Evolutionary conservation across 2,888 invertebrate species (phyloP).

Genomic region (Agonopterix subpropinquella): DNA sequence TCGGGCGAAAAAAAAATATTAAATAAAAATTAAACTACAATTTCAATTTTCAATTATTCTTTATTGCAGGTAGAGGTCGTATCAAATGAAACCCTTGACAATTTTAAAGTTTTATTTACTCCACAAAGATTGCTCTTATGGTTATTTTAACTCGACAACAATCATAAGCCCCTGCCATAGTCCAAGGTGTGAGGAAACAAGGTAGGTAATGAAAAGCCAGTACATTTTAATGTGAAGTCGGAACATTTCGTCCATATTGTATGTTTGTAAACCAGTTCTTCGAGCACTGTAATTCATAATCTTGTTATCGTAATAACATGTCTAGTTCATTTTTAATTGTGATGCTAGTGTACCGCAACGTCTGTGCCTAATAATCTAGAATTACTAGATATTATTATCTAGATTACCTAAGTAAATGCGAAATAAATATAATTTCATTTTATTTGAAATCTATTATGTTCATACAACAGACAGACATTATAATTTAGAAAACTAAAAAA

Average conservation of each 20-base stretch:
- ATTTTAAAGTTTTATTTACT: constrained; percentile 55
- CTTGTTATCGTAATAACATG: too few species aligned
- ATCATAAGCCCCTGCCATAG: background rate
- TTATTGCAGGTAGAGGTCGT: constrained; percentile 62
- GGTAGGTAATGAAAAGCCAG: constrained; percentile 17
- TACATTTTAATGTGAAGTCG: constrained; percentile 3
- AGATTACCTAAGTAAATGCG: too few species aligned
- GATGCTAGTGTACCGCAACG: too few species aligned
- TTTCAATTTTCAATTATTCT: constrained; percentile 53
- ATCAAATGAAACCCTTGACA: constrained; percentile 69
- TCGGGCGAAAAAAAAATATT: constrained; percentile 26
- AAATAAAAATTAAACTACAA: constrained; percentile 65
- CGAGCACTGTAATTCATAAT: too few species aligned
- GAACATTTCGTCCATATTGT: background rate
- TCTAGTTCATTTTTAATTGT: too few species aligned
- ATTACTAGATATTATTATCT: too few species aligned
- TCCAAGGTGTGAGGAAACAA: constrained; percentile 32
- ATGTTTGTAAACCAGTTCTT: too few species aligned
- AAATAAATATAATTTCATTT: too few species aligned
- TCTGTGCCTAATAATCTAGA: too few species aligned
- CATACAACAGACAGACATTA: too few species aligned
- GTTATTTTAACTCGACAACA: background rate
- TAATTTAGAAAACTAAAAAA: too few species aligned
- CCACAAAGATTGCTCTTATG: constrained; percentile 27
- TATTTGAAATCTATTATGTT: too few species aligned